phyloP scores from a whole-genome alignment of 2,113 vertebrate genomes.

The Bos taurus region DNA sequence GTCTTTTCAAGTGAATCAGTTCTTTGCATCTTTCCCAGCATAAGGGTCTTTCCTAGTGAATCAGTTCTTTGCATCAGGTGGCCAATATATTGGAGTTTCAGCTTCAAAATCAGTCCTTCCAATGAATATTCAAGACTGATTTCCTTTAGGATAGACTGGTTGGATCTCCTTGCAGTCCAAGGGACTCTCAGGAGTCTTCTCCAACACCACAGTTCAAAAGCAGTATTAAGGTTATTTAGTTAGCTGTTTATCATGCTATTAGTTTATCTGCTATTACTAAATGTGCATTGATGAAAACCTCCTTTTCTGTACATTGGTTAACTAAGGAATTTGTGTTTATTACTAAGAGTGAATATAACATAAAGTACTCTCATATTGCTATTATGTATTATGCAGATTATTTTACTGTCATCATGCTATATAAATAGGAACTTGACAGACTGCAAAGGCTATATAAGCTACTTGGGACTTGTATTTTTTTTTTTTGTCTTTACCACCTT shows the following conservation, averaged over 20 bases:
- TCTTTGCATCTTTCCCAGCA: neutral
- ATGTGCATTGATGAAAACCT: neutral
- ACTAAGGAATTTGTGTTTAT: neutral
- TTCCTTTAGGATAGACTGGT: neutral
- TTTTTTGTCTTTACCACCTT: neutral
- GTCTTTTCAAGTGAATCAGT: neutral
- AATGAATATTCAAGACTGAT: neutral
- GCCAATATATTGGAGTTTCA: neutral
- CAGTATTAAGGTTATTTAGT: neutral
- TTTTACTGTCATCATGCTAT: neutral
- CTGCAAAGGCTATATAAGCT: neutral
- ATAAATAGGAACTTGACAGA: constrained; percentile 27
- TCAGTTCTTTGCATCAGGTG: neutral
- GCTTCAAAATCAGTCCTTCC: neutral
- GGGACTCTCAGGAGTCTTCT: neutral
- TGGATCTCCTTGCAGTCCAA: neutral
- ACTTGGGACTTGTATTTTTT: constrained; percentile 16
- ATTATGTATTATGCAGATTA: neutral
- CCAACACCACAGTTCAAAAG: neutral
- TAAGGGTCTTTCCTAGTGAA: neutral
- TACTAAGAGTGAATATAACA: neutral
- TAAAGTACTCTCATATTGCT: neutral
- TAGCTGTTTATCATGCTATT: neutral
- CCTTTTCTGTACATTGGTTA: neutral
- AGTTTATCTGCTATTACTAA: neutral